Percentiles rank a stretch among this genome's conserved stretches.
phyloP scores from a whole-genome alignment of 2,888 invertebrate genomes.

The Pachliopta kotzebuea region DNA sequence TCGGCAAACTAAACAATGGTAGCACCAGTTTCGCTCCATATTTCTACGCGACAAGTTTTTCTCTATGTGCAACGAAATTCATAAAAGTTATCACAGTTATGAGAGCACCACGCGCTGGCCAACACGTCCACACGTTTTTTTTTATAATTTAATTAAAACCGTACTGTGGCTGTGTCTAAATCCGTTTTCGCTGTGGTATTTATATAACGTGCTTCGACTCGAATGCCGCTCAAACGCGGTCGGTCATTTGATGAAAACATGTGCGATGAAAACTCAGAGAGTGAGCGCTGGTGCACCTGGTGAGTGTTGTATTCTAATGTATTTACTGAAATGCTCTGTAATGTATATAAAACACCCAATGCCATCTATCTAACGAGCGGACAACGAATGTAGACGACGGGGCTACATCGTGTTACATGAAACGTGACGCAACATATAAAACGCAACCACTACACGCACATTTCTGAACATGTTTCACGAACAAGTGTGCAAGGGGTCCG shows the following conservation, averaged over 20 bases:
- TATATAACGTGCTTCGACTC: slow-evolving; percentile 47
- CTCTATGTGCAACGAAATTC: slow-evolving; percentile 63
- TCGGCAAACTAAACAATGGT: slow-evolving; percentile 79
- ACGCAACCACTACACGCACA: slow-evolving; percentile 62
- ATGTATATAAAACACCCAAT: slow-evolving; percentile 51
- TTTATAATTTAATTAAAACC: slow-evolving; percentile 62
- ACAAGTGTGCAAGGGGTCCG: slow-evolving; percentile 62
- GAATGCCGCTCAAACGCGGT: slow-evolving; percentile 59
- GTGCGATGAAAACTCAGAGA: slow-evolving; percentile 48
- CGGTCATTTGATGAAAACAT: slow-evolving; percentile 51
- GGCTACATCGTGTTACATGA: slow-evolving; percentile 57
- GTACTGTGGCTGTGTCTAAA: slow-evolving; percentile 63
- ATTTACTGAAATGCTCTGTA: slow-evolving; percentile 30
- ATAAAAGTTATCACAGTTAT: slow-evolving; percentile 75
- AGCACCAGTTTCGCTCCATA: slow-evolving; percentile 74
- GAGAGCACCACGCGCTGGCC: slow-evolving; percentile 71
- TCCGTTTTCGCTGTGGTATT: slow-evolving; percentile 45
- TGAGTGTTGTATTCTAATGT: slow-evolving; percentile 46
- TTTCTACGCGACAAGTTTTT: slow-evolving; percentile 74
- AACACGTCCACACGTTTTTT: slow-evolving; percentile 64
- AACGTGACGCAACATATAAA: slow-evolving; percentile 61
- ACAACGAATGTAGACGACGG: slow-evolving; percentile 58
- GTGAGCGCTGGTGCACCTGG: slow-evolving; percentile 48
- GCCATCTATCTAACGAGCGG: slow-evolving; percentile 69
- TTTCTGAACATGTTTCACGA: slow-evolving; percentile 47